Conservation (phyloP, 92 coral and sea anemone genomes). For the Parazoanthus darwini region DNA sequence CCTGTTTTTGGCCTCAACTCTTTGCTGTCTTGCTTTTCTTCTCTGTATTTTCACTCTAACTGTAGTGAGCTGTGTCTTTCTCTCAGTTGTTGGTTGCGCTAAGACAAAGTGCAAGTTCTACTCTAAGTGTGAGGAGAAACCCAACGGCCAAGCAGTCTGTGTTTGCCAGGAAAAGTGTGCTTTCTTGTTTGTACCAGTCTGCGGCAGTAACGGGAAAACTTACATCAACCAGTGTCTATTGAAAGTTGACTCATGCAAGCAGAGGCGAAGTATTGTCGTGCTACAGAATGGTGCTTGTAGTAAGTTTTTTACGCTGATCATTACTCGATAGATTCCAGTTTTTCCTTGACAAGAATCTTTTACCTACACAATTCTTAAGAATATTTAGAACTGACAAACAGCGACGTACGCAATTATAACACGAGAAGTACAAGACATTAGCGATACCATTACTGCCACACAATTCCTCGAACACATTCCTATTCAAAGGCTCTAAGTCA, state of each 20-base stretch:
- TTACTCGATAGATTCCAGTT: background rate
- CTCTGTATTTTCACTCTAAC: background rate
- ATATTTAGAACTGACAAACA: no score
- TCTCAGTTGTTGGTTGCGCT: slow-evolving; percentile 72
- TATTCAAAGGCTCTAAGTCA: no score
- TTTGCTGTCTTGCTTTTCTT: no score
- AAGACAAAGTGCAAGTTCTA: slow-evolving; percentile 77
- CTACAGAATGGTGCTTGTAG: slow-evolving; percentile 89
- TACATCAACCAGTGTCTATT: slow-evolving; percentile 90
- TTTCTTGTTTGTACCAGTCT: slow-evolving; percentile 81
- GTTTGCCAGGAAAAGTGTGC: slow-evolving; percentile 71
- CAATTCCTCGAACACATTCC: no score
- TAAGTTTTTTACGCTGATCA: slow-evolving; percentile 45
- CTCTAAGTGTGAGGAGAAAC: slow-evolving; percentile 77
- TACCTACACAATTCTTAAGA: no score
- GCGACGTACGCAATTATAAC: no score
- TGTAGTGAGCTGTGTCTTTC: background rate
- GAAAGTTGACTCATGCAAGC: slow-evolving; percentile 83
- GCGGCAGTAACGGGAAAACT: slow-evolving; percentile 95
- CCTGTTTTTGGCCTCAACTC: no score
- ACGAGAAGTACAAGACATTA: no score
- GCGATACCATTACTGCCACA: no score
- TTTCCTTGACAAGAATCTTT: background rate
- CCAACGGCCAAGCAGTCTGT: slow-evolving; percentile 80
- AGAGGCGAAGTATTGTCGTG: slow-evolving; percentile 66